phyloP scores from a whole-genome alignment of 2,113 vertebrate species.

The Podocnemis expansa region DNA sequence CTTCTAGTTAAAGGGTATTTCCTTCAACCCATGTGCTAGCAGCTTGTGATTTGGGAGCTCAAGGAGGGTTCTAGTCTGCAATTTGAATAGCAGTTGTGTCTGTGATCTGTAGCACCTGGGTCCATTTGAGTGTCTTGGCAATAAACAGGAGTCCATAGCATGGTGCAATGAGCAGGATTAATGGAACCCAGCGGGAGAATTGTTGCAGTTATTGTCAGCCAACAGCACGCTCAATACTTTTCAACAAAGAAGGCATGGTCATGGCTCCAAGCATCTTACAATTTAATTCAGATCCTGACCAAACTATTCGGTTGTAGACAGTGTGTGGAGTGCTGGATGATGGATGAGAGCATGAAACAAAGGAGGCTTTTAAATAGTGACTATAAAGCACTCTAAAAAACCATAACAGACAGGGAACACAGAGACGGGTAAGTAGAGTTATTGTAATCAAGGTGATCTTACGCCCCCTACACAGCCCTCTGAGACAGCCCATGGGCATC shows the following conservation, averaged over 20 bases:
- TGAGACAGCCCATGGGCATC: neutral
- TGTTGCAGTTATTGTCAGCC: neutral
- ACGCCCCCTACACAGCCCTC: neutral
- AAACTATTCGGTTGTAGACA: neutral
- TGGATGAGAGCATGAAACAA: neutral
- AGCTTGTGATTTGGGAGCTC: neutral
- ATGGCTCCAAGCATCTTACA: neutral
- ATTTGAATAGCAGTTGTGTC: neutral
- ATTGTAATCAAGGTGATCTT: constrained; percentile 25
- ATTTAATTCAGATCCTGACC: neutral
- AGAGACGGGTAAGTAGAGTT: constrained; percentile 10
- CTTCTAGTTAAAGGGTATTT: neutral
- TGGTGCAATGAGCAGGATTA: constrained; percentile 34
- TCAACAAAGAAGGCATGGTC: neutral
- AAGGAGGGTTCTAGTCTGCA: neutral
- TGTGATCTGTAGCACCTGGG: neutral
- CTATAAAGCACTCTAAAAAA: neutral
- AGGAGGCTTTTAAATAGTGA: neutral
- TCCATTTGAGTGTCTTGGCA: neutral
- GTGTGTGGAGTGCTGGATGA: neutral
- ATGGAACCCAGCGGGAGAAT: constrained; percentile 31
- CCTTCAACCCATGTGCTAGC: neutral
- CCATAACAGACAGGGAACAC: neutral
- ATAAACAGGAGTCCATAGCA: neutral
- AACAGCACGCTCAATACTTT: constrained; percentile 12